Percentiles rank a stretch among this genome's conserved stretches.
Conservation (phyloP, 2,888 invertebrate species). For the Drosophila basisetae region DNA sequence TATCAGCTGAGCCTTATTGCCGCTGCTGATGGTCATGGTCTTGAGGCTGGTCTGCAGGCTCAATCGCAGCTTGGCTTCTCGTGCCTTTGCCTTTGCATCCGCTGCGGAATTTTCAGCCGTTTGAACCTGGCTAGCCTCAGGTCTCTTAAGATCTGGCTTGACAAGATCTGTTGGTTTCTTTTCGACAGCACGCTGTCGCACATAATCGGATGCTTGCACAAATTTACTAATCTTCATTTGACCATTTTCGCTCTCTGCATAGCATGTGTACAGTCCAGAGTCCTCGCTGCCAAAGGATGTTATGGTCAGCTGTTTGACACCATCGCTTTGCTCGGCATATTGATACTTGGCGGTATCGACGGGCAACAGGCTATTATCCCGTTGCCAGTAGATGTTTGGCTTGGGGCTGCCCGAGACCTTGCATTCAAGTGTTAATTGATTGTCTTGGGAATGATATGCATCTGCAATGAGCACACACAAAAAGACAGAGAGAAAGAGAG, state of each 20-base stretch:
- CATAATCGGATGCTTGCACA: slow-evolving; percentile 82
- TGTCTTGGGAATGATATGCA: slow-evolving; percentile 89
- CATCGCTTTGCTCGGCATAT: slow-evolving; percentile 88
- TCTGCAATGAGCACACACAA: slow-evolving; percentile 85
- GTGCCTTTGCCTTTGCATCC: slow-evolving; percentile 64
- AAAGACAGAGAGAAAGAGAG: slow-evolving; percentile 24
- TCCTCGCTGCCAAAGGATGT: slow-evolving; percentile 88
- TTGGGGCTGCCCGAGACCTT: slow-evolving; percentile 90
- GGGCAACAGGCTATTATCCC: slow-evolving; percentile 90
- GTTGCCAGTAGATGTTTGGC: slow-evolving; percentile 88
- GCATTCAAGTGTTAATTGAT: slow-evolving; percentile 91
- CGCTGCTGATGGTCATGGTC: slow-evolving; percentile 90
- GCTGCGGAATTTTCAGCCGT: slow-evolving; percentile 30
- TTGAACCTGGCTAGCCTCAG: slow-evolving; percentile 60
- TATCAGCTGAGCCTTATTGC: slow-evolving; percentile 91
- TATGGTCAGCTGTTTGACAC: slow-evolving; percentile 89
- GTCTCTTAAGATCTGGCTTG: slow-evolving; percentile 37
- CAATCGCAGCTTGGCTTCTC: slow-evolving; percentile 89
- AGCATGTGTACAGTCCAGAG: slow-evolving; percentile 91
- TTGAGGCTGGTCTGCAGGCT: slow-evolving; percentile 91
- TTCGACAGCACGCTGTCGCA: slow-evolving; percentile 65
- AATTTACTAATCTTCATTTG: slow-evolving; percentile 84
- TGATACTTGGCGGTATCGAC: slow-evolving; percentile 87
- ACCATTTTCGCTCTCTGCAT: slow-evolving; percentile 90
- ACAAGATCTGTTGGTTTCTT: slow-evolving; percentile 56